A percentile compares a stretch with the other conserved stretches of the same genome.
phyloP scores from a whole-genome alignment of 2,113 vertebrate species.

The Perca fluviatilis region DNA sequence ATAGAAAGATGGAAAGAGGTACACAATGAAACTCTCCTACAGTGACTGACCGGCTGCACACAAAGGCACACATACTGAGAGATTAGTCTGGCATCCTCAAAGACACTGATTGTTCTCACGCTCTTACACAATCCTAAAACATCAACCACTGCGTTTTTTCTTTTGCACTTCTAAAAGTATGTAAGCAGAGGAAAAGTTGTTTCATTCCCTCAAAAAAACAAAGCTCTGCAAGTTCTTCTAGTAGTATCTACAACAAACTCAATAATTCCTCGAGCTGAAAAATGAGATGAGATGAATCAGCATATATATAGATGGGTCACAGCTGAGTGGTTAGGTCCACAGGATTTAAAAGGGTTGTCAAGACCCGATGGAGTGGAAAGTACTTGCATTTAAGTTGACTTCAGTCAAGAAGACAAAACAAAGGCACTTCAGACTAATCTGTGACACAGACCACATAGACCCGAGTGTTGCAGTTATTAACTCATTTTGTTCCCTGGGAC shows the following conservation, averaged over 20 bases:
- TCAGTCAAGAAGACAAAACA: constrained; percentile 75
- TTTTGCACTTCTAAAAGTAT: constrained; percentile 22
- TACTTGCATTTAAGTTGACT: constrained; percentile 72
- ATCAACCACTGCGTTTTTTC: constrained; percentile 48
- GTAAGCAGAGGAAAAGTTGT: constrained; percentile 2
- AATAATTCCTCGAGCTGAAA: constrained; percentile 11
- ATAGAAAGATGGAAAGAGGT: constrained; percentile 70
- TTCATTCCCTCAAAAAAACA: neutral
- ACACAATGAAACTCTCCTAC: constrained; percentile 81
- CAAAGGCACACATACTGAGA: constrained; percentile 71
- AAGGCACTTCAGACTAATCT: constrained; percentile 82
- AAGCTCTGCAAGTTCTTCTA: neutral
- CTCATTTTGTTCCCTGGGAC: constrained; percentile 86
- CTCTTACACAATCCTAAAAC: constrained; percentile 55
- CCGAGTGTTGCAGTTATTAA: constrained; percentile 79
- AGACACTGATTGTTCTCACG: constrained; percentile 72
- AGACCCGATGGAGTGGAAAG: constrained; percentile 74
- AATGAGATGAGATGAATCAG: constrained; percentile 41
- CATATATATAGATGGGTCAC: constrained; percentile 68
- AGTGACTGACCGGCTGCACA: constrained; percentile 72
- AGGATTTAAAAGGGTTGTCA: constrained; percentile 75
- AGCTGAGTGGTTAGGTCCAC: constrained; percentile 57
- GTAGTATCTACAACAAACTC: neutral
- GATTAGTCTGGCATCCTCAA: constrained; percentile 71
- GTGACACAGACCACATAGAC: constrained; percentile 80